These are phyloP conservation scores for Ceratoteleas bidentatus DNA, from an alignment of 1,140 invertebrate genomes.

Conservation along the genomic window DNA sequence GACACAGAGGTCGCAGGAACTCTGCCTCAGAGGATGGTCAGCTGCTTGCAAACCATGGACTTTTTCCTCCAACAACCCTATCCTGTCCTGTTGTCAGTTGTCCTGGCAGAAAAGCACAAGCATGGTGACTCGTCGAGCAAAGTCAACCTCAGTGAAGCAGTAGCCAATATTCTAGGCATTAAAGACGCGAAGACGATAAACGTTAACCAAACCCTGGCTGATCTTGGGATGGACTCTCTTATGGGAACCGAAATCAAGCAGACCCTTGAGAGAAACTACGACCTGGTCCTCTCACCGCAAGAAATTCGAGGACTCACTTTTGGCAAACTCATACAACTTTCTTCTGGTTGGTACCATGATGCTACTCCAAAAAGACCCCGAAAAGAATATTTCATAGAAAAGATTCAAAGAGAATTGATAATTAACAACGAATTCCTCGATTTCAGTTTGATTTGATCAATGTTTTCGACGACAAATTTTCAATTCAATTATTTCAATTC, in stretches of 20 bases:
- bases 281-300: conserved; percentile 92
- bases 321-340: conserved; percentile 86
- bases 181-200: conserved; percentile 91
- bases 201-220: conserved; percentile 88
- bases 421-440: too few species aligned
- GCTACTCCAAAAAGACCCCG: too few species aligned
- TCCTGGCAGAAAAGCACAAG: conserved; percentile 89
- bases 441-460: too few species aligned
- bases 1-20: conserved; percentile 95
- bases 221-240: conserved; percentile 97
- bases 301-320: conserved; percentile 93
- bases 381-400: too few species aligned
- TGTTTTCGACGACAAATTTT: too few species aligned
- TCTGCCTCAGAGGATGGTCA: conserved; percentile 94
- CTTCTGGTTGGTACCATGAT: conserved; percentile 73
- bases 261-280: conserved; percentile 95
- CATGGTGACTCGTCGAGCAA: conserved; percentile 79
- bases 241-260: conserved; percentile 99
- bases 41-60: conserved; percentile 93
- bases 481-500: neutral
- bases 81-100: conserved; percentile 92
- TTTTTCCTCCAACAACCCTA: conserved; percentile 93
- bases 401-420: too few species aligned
- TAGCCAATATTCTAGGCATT: conserved; percentile 93
- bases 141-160: conserved; percentile 85